Base-by-base conservation (phyloP, 2,888 invertebrate genomes). In the Dynastes maya region DNA sequence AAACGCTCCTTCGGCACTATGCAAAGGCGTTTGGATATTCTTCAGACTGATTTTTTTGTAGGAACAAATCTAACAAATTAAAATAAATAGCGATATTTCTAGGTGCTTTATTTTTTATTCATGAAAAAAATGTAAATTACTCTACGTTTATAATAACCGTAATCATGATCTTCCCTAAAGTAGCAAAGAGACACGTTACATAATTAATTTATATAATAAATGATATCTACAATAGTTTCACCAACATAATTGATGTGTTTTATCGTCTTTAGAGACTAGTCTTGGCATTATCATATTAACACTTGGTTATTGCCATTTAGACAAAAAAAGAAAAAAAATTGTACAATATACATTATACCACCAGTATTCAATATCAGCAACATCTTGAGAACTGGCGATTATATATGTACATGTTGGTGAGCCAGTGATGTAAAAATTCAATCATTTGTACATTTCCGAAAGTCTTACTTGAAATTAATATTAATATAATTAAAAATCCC, bases 91-190 rank as follows among this genome's bases (percentile, higher is more conserved):
- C 45, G 11, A 61, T 58, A 78, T 77, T 80, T 82, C 80, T 80
- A 81, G 72, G 85, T 85, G 85, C 85, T 91, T 91, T 91, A 91
- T 91, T 91, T 91, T 91, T 91, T 91, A 91, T 91, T 91, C 91
- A 91, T 91, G 91, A 91, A 92, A 92, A 92, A 91, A 92, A 91
- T 91, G 91, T 91, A 91, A 92, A 91, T 91, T 92, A 92, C 90
- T 90, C 91, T 91, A 91, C 91, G 84, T 80, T 85, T 85, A 85
- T 85, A 63, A 63, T 63, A 86, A 85, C 84, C 84, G 82, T 83
- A 84, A 84, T 85, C 82, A 84, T 84, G 83, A 84, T 84, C 79
- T 81, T 83, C 81, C 82, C 83, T 84, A 84, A 79, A 83, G 68
- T 84, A 85, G 83, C 82, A 83, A 84, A 85, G 85, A 85, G 84